Percentiles rank a stretch among this genome's conserved stretches.
Evolutionary conservation across 1,140 invertebrate species (phyloP).

Genomic region (Tetramorium simillimum): DNA sequence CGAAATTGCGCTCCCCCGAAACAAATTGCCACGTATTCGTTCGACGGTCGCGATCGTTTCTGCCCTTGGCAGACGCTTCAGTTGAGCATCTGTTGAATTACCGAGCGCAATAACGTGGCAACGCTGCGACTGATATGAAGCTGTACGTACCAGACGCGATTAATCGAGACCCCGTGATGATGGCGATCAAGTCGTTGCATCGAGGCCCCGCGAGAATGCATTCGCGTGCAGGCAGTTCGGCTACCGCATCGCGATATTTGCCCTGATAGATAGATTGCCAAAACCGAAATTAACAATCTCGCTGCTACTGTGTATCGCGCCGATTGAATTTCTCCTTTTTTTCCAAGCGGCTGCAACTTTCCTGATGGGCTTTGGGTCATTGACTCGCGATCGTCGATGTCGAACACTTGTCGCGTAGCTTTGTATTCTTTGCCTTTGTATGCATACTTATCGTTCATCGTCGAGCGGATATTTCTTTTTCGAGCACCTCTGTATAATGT

Average conservation of each 20-base stretch:
- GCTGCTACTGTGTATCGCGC: neutral
- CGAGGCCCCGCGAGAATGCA: neutral
- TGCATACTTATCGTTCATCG: neutral
- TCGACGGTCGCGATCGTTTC: conserved; percentile 8
- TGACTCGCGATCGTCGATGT: neutral
- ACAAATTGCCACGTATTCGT: neutral
- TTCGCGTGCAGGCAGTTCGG: neutral
- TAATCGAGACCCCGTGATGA: conserved; percentile 38
- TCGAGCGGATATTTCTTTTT: neutral
- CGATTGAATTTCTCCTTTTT: neutral
- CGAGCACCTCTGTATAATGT: neutral
- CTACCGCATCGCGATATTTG: neutral
- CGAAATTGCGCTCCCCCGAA: neutral
- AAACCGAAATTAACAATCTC: conserved; percentile 17
- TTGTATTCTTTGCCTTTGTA: neutral
- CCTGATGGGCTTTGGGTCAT: neutral
- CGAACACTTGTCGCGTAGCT: neutral
- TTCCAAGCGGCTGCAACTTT: neutral
- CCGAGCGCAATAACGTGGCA: conserved; percentile 35
- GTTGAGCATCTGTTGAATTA: conserved; percentile 49
- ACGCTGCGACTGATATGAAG: conserved; percentile 49
- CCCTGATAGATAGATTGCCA: neutral
- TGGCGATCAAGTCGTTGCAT: conserved; percentile 22
- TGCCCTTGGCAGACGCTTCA: conserved; percentile 47
- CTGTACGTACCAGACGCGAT: conserved; percentile 39